Percentiles rank a stretch among this genome's conserved stretches.
phyloP scores from a whole-genome alignment of 1,140 invertebrate species.

The Papilio polytes region DNA sequence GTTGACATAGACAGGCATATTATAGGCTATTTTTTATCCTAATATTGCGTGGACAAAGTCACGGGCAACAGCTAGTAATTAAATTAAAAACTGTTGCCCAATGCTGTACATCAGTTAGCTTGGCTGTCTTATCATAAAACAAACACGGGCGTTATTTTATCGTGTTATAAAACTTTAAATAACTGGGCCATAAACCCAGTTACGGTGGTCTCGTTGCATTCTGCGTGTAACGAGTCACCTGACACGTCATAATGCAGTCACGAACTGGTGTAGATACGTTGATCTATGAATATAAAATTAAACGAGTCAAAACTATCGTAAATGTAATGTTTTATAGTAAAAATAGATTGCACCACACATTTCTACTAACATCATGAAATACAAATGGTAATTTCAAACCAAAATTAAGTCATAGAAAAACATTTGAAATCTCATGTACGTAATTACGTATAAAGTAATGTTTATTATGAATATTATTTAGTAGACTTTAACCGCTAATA shows the following conservation, averaged over 20 bases:
- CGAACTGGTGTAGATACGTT: background rate
- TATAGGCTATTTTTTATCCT: too few species aligned
- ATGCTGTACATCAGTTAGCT: slow-evolving; percentile 1
- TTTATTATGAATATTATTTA: too few species aligned
- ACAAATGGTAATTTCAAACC: too few species aligned
- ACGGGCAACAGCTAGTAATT: too few species aligned
- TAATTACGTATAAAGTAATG: too few species aligned
- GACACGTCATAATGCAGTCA: slow-evolving; percentile 12
- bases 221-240: slow-evolving; percentile 32
- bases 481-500: too few species aligned
- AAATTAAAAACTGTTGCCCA: slow-evolving; percentile 5
- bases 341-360: background rate
- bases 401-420: too few species aligned
- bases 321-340: background rate
- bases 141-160: slow-evolving; percentile 42
- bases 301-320: slow-evolving; percentile 19
- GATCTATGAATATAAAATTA: background rate
- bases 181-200: slow-evolving; percentile 46
- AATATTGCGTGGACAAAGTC: too few species aligned
- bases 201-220: slow-evolving; percentile 41
- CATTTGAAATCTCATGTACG: too few species aligned
- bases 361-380: too few species aligned
- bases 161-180: slow-evolving; percentile 44
- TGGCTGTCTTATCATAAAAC: slow-evolving; percentile 44
- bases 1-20: too few species aligned